phyloP scores from a whole-genome alignment of 2,113 vertebrate genomes.

The Coptodon bakossiorum region DNA sequence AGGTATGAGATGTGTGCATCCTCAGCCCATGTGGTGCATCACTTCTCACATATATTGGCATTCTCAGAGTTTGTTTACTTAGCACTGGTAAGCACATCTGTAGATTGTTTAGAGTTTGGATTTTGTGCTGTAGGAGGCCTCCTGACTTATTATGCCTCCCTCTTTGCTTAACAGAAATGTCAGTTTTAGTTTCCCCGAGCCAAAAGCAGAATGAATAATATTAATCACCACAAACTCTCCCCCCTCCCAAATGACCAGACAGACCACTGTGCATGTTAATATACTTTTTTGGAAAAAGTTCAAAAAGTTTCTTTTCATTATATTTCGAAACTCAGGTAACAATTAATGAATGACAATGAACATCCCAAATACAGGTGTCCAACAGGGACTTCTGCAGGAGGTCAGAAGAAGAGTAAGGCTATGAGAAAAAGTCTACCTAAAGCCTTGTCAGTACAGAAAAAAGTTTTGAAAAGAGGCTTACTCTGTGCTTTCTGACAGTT shows the following conservation, averaged over 20 bases:
- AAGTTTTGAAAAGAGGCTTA: not conserved
- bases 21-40: not conserved
- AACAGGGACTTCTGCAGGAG: not conserved
- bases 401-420: not conserved
- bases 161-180: not conserved
- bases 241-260: not conserved
- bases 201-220: not conserved
- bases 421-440: not conserved
- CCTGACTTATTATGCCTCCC: not conserved
- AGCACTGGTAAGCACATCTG: slow-evolving; percentile 39
- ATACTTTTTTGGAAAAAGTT: not conserved
- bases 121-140: not conserved
- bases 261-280: not conserved
- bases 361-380: not conserved
- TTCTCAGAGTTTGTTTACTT: slow-evolving; percentile 23
- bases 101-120: slow-evolving; percentile 13
- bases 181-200: not conserved
- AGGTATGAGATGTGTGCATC: slow-evolving; percentile 13
- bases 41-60: not conserved
- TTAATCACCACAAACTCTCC: not conserved
- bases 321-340: not conserved
- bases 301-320: not conserved
- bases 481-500: not conserved
- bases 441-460: not conserved
- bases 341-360: slow-evolving; percentile 11